Evolutionary conservation across 2,797 vertebrate genomes (phyloP).

Genomic region (Catamblyrhynchus diadema): DNA sequence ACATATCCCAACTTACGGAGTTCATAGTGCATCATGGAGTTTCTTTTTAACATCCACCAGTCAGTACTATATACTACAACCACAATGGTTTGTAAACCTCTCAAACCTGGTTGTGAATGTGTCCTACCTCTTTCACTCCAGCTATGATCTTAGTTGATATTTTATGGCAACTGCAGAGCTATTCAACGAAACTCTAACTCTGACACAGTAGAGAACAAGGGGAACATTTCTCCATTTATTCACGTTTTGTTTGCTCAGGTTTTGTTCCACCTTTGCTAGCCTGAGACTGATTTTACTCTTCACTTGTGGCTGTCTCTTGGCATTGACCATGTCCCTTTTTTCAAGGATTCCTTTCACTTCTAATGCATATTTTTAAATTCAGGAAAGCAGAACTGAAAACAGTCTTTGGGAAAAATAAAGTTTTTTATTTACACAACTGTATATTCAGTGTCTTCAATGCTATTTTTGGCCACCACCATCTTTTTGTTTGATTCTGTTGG

Average conservation of each 20-base stretch:
- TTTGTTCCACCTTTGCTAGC: neutral
- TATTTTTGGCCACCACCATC: conserved; percentile 41
- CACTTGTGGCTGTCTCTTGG: neutral
- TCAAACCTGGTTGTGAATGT: neutral
- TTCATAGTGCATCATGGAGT: neutral
- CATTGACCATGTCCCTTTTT: neutral
- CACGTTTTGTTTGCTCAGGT: neutral
- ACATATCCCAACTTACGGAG: neutral
- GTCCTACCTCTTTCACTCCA: neutral
- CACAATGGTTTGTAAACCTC: neutral
- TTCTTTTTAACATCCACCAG: neutral
- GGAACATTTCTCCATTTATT: neutral
- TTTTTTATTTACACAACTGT: neutral
- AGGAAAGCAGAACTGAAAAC: conserved; percentile 17
- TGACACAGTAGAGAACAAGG: neutral
- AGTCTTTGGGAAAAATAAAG: neutral
- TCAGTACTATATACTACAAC: neutral
- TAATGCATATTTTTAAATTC: neutral
- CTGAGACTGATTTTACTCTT: neutral
- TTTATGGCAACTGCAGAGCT: neutral
- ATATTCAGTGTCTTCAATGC: neutral
- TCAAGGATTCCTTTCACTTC: neutral
- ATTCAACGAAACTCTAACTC: neutral
- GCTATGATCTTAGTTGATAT: neutral
- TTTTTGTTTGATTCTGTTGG: conserved; percentile 52